Base-by-base conservation (phyloP, 2,888 invertebrate genomes). In the Tolmerus cingulatus region DNA sequence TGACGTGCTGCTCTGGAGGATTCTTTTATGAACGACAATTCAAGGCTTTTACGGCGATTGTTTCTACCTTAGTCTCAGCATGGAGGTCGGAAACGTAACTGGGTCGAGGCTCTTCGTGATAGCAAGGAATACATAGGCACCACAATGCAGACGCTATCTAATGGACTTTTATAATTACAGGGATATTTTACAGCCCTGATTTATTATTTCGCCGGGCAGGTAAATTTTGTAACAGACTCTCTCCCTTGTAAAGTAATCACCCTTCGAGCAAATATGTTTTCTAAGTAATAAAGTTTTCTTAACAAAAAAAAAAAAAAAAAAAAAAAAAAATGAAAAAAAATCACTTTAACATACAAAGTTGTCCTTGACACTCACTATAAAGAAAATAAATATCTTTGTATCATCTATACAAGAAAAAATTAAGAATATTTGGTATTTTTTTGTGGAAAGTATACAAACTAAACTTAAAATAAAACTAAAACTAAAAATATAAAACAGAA, bases 401-500 rank as follows among this genome's bases (percentile, higher is more conserved):
- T 84, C 34, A 16, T 81, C 27, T 51, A 16, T 57, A 82, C 82
- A 57, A 82, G 37, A 27, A 40, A 82, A 40, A 82, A 66, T 40
- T 57, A 66, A 74, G 27, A 85, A 85, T 85, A 85, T 76, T 86
- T 86, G 86, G 76, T 86, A 78, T 86, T 76, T 76, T 37, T 27
- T 43, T 55, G 55, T 79, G 1, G 43, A 79, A 34, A 78, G 40
- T 40, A 79, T 12, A 79, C 16, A 79, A 40, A 16, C 37, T 79
- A 46, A 85, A 74, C 74, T 85, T 27, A 85, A 46, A 46, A 82
- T 34, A 37, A 34, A 37, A 14, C 2, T 34, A 19, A 30, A 74
- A 85, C 46, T 81, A 81, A 82, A 37, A 19, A 34, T 30, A 43
- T 43, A 27, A 55, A 82, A 82, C 16, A 74, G 9, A 30, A 74